These are phyloP conservation scores for Onychostoma macrolepis DNA, from an alignment of 2,113 vertebrate species.

Conservation along the genomic window DNA sequence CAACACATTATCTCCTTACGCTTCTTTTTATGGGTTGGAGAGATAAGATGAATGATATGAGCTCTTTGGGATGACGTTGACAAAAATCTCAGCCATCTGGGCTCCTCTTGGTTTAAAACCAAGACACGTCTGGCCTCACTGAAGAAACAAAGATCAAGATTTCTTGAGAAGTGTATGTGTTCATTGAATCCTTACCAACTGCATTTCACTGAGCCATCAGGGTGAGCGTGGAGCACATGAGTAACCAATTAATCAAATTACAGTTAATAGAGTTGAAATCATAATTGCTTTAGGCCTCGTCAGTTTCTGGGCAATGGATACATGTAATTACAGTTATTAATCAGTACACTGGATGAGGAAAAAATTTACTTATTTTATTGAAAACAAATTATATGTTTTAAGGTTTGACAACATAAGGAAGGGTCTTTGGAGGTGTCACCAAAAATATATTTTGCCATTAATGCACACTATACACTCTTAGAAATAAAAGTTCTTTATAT, in stretches of 20 bases:
- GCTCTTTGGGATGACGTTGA: slow-evolving; percentile 29
- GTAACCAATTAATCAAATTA: slow-evolving; percentile 25
- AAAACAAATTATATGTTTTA: not conserved
- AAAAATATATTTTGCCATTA: not conserved
- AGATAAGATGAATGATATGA: slow-evolving; percentile 16
- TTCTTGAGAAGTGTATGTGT: not conserved
- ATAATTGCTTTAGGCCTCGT: slow-evolving; percentile 19
- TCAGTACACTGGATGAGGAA: not conserved
- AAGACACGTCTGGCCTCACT: not conserved
- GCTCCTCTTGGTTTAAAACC: slow-evolving; percentile 1
- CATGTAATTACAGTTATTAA: not conserved
- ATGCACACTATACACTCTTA: not conserved
- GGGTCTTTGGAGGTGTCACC: not conserved
- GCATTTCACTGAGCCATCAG: not conserved
- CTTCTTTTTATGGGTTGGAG: slow-evolving; percentile 9
- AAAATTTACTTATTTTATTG: not conserved
- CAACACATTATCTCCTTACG: not conserved
- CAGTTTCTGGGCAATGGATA: slow-evolving; percentile 1
- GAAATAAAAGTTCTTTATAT: no score
- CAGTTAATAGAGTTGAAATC: slow-evolving; percentile 4
- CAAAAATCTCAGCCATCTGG: not conserved
- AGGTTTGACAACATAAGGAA: not conserved
- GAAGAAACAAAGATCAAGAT: not conserved
- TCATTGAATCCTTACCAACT: not conserved
- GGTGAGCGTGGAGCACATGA: not conserved